phyloP scores from a whole-genome alignment of 2,113 vertebrate species.

The Saccopteryx leptura region DNA sequence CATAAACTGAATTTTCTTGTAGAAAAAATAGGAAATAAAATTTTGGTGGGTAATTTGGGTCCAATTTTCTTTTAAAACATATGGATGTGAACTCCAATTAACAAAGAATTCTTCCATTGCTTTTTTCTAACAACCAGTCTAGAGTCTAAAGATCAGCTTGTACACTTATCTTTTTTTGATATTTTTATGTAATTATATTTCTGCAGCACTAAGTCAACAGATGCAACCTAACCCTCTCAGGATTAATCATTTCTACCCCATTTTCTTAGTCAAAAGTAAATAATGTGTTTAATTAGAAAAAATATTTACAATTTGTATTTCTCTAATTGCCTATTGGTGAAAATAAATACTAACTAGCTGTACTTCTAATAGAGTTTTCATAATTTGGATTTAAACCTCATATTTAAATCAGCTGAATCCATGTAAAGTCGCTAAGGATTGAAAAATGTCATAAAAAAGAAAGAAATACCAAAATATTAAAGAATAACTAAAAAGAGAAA shows the following conservation, averaged over 20 bases:
- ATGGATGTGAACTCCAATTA: background rate
- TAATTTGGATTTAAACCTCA: slow-evolving; percentile 4
- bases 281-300: background rate
- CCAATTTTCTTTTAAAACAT: background rate
- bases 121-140: background rate
- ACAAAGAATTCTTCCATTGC: background rate
- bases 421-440: background rate
- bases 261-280: background rate
- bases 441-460: slow-evolving; percentile 42
- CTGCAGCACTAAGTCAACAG: background rate
- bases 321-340: slow-evolving; percentile 10
- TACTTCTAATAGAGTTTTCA: slow-evolving; percentile 54
- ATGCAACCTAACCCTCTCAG: background rate
- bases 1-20: background rate
- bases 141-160: background rate
- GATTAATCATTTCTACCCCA: background rate
- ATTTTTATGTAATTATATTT: background rate
- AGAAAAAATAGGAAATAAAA: background rate
- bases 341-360: background rate
- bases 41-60: background rate
- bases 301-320: slow-evolving; percentile 32
- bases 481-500: background rate
- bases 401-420: slow-evolving; percentile 31
- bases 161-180: background rate
- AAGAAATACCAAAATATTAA: slow-evolving; percentile 58